Evolutionary conservation across 1,140 invertebrate genomes (phyloP).

Genomic region (Limonius californicus): DNA sequence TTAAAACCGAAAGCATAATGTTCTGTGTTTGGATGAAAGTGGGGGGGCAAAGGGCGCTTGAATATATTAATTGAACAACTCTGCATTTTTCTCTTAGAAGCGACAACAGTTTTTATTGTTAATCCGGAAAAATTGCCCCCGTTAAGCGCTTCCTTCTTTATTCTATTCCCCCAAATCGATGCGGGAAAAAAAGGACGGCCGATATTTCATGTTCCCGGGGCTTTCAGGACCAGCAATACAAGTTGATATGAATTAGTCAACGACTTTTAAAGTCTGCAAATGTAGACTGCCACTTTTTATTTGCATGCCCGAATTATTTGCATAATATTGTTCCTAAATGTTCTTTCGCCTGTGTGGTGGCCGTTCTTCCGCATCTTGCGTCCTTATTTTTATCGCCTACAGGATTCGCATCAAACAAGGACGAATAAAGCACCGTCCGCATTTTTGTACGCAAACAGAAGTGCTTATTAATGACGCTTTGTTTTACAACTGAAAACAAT

Average conservation of each 20-base stretch:
- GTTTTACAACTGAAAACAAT: slow-evolving; percentile 29
- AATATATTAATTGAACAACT: slow-evolving; percentile 44
- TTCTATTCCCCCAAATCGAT: slow-evolving; percentile 14
- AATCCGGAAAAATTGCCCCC: slow-evolving; percentile 30
- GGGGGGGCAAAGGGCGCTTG: slow-evolving; percentile 24
- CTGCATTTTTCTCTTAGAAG: slow-evolving; percentile 38
- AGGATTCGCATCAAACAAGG: background rate
- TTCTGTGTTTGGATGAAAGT: slow-evolving; percentile 27
- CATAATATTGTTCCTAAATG: slow-evolving; percentile 38
- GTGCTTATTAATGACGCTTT: slow-evolving; percentile 26
- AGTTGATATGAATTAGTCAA: slow-evolving; percentile 45
- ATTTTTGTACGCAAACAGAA: slow-evolving; percentile 14
- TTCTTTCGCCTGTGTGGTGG: slow-evolving; percentile 14
- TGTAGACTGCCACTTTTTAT: slow-evolving; percentile 46
- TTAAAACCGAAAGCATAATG: slow-evolving; percentile 43
- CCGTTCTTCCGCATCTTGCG: slow-evolving; percentile 19
- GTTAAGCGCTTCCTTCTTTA: slow-evolving; percentile 15
- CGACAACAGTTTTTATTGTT: slow-evolving; percentile 41
- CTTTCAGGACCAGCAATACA: slow-evolving; percentile 25
- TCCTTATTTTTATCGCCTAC: slow-evolving; percentile 14
- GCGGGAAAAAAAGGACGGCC: slow-evolving; percentile 19
- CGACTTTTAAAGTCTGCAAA: slow-evolving; percentile 42
- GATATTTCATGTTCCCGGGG: slow-evolving; percentile 1
- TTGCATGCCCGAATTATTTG: slow-evolving; percentile 41
- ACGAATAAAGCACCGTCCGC: background rate